Conservation (phyloP, 2,113 vertebrate species). For the Anguilla rostrata region DNA sequence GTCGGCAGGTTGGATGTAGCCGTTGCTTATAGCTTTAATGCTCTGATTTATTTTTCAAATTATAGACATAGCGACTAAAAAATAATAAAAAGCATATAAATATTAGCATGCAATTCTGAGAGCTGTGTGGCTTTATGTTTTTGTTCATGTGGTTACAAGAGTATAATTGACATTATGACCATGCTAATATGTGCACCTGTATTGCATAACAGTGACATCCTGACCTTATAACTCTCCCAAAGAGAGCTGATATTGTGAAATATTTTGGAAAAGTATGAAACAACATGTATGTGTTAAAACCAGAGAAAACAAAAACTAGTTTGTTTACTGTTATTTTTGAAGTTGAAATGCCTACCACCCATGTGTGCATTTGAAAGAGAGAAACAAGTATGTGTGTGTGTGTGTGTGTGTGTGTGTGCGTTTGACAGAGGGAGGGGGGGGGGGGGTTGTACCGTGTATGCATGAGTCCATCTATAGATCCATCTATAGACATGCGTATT, state of each 20-base stretch:
- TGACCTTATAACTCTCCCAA: background rate
- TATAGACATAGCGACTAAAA: no score
- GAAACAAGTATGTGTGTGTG: background rate
- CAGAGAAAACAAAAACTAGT: background rate
- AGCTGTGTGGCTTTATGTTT: background rate
- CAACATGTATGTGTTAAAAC: background rate
- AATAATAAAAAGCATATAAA: no score
- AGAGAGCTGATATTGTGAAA: background rate
- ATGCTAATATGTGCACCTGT: background rate
- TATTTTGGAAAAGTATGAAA: background rate
- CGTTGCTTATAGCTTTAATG: background rate
- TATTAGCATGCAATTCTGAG: background rate
- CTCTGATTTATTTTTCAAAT: no score
- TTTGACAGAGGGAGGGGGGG: background rate
- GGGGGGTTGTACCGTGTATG: no score
- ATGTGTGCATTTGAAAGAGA: background rate
- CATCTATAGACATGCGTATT: no score
- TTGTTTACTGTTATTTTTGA: background rate
- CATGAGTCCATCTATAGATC: no score
- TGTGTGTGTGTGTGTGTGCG: background rate
- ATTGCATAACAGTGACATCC: background rate
- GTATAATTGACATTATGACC: background rate
- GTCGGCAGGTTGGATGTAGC: background rate
- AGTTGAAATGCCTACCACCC: background rate
- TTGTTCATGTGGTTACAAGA: background rate